Base-by-base conservation (phyloP, 2,888 invertebrate genomes). In the Microchrysa polita region DNA sequence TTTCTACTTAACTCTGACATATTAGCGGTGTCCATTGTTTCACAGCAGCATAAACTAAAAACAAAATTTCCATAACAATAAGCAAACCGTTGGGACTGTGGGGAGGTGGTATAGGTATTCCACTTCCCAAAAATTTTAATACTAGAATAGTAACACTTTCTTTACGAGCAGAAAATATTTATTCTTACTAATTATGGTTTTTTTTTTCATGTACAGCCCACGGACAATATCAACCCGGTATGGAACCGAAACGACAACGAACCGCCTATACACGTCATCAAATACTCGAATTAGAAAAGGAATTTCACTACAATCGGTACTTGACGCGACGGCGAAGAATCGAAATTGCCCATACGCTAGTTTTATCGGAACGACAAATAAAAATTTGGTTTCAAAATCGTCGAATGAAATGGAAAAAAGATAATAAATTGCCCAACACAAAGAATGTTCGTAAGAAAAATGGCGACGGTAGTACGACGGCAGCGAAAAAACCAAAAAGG, bases 221-320 rank as follows among this genome's bases (percentile, higher is more conserved):
- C 83, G 95, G 95, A 77, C 90, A 91, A 67, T 96, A 90, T 84
- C 93, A 94, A 84, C 95, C 95, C 9, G 95, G 95, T 75, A 95
- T 95, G 93, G 96, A 97, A 84, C 95, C 96, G 71, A 97, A 97
- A 86, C 89, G 98, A 77, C 97, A 97, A 84, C 90, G 98, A 80
- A 98, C 97, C 79, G 97, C 97, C 77, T 98, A 98, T 89, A 98
- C 97, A 76, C 91, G 97, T 85, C 96, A 97, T 88, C 98, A 98
- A 89, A 97, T 97, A 83, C 88, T 98, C 84, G 97, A 98, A 86
- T 88, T 98, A 82, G 97, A 97, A 85, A 97, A 97, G 85, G 97
- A 97, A 88, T 98, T 98, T 86, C 97, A 97, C 86, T 97, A 94
- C 89, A 98, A 97, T 88, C 91, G 96, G 82, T 98, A 98, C 88